Base-by-base conservation (phyloP, 2,888 invertebrate species). In the Acanthopleura granulata region DNA sequence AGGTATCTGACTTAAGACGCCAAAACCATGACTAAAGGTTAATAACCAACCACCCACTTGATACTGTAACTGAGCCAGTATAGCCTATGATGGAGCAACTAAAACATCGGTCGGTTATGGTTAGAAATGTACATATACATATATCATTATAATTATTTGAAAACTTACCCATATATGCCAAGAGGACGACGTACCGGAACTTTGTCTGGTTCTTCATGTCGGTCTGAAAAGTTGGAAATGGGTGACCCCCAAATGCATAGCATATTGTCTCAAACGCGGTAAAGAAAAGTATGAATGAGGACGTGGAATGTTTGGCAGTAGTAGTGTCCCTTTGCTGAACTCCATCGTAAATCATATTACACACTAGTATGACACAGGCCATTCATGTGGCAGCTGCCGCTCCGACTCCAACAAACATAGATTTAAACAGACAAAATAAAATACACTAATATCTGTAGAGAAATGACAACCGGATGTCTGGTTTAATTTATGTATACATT, bases 151-250 rank as follows among this genome's bases (percentile, higher is more conserved):
- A 40, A 40, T 29, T 1, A 30, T 22, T 61, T 27, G 27, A 29
- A 50, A 62, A 89, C 91, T 90, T 89, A 94, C 94, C 93, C 49
- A 91, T 75, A 89, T 95, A 96, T 15, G 94, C 95, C 16, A 93
- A 91, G 0, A 94, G 83, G 0, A 96, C 93, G 0, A 96, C 95
- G 84, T 92, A 92, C 81, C 94, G 93, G 79, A 97, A 94, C 84
- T 94, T 93, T 0, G 92, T 91, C 80, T 95, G 95, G 79, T 95
- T 93, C 79, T 93, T 93, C 97, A 97, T 97, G 89, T 97, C 97
- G 79, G 96, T 95, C 91, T 97, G 97, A 72, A 97, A 94, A 0
- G 97, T 97, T 80, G 97, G 93, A 85, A 97, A 92, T 86, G 94
- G 93, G 11, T 94, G 94, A 1, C 94, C 94, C 9, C 94, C 94